A percentile compares a stretch with the other conserved stretches of the same genome.
Evolutionary conservation across 1,140 invertebrate species (phyloP).

Genomic region (Ptiloglossa arizonensis): DNA sequence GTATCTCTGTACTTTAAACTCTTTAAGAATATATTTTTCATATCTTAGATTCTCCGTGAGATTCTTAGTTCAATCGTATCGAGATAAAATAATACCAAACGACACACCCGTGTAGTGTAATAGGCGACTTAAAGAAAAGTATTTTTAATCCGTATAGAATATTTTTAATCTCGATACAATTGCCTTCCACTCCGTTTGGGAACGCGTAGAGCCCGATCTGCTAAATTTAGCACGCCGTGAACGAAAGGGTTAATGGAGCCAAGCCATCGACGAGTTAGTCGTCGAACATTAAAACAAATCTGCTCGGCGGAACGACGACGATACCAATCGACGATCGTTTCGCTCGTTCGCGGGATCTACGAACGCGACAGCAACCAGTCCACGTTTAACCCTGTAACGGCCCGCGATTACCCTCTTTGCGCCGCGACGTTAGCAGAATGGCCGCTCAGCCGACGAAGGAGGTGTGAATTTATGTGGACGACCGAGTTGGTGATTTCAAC

Average conservation of each 20-base stretch:
- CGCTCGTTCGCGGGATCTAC: slow-evolving; percentile 23
- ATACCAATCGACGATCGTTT: slow-evolving; percentile 48
- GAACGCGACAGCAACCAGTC: slow-evolving; percentile 27
- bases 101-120: too few relatives aligned
- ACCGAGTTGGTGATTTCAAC: background rate
- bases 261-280: slow-evolving; percentile 41
- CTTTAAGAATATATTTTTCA: too few relatives aligned
- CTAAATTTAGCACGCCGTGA: too few relatives aligned
- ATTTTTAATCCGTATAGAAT: too few relatives aligned
- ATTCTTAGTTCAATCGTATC: too few relatives aligned
- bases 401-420: slow-evolving; percentile 37
- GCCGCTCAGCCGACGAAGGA: background rate
- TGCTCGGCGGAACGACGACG: slow-evolving; percentile 39
- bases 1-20: too few relatives aligned
- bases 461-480: slow-evolving; percentile 17
- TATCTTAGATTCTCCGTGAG: too few relatives aligned
- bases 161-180: too few relatives aligned
- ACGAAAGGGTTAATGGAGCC: slow-evolving; percentile 49
- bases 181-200: too few relatives aligned
- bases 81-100: too few relatives aligned
- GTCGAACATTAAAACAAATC: slow-evolving; percentile 61
- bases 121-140: too few relatives aligned
- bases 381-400: background rate
- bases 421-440: slow-evolving; percentile 21
- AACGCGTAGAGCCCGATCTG: too few relatives aligned